Evolutionary conservation across 2,888 invertebrate species (phyloP), one percentile per base, ranked within the genome.

Genomic region (Acleris laterana): DNA sequence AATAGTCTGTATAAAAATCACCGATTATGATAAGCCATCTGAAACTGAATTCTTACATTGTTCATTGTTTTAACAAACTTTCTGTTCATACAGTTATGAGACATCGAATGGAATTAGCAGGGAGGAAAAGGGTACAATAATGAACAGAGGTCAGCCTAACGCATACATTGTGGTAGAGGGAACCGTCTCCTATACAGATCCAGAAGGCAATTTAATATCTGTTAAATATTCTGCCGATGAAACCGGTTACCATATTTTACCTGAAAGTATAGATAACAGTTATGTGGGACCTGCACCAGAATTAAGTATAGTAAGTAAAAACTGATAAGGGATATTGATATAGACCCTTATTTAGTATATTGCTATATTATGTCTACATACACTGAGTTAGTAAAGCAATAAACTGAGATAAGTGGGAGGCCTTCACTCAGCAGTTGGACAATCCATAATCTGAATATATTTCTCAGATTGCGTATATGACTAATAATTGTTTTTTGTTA

Each of bases 51-150:
- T 28, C 6, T 28, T 28, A 9, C 32, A 32, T 9, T 32, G 9
- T 3, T 32, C 9, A 9, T 32, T 32, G 3, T 32, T 32, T 32
- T 32, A 9, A 28, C 28, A 7, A 28, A 11, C 3, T 38, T 38
- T 38, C 13, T 38, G 13, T 13, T 38, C 13, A 19, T 16, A 2
- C 6, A 53, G 53, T 9, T 53, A 38, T 13, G 38, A 19, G 19
- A 53, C 53, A 13, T 53, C 53, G n/a, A 53, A 53, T 53, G 53
- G 53, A 6, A 53, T 53, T 16, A 38, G 9, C 6, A 32, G 53
- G 1, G 38, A 53, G 0, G 53, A 53, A 20, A 53, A 4, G 3
- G 53, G 53, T 6, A 53, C 38, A 19, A 1, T 53, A 16, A 13
- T 53, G n/a, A 53, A 53, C 19, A 13, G 3, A 19, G 38, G 53